A percentile compares a stretch with the other conserved stretches of the same genome.
These are phyloP conservation scores for Calliopsis andreniformis DNA, from an alignment of 1,140 invertebrate genomes.

Conservation along the genomic window DNA sequence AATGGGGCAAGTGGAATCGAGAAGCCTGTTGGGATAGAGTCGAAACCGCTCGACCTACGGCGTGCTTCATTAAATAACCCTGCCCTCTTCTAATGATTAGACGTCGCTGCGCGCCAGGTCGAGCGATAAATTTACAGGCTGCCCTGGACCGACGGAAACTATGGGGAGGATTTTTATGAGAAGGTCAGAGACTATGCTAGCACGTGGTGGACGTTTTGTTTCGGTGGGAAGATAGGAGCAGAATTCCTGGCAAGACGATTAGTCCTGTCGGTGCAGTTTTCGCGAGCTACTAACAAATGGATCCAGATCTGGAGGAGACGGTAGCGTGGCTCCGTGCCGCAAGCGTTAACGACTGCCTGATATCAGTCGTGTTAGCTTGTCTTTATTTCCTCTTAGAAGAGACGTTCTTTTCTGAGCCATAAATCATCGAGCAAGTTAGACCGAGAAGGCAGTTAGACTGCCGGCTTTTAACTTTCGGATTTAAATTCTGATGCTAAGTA, in stretches of 20 bases:
- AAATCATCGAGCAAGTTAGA: neutral
- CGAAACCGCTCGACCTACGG: slow-evolving; percentile 43
- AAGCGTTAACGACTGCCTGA: slow-evolving; percentile 38
- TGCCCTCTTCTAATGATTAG: slow-evolving; percentile 50
- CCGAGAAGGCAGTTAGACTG: too few relatives aligned
- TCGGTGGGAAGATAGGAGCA: neutral
- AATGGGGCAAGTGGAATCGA: neutral
- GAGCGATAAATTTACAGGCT: slow-evolving; percentile 56
- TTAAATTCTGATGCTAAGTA: too few relatives aligned
- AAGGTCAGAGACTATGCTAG: neutral
- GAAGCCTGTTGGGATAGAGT: neutral
- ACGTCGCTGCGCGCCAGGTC: slow-evolving; percentile 29
- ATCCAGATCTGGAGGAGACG: slow-evolving; percentile 1
- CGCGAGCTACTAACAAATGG: slow-evolving; percentile 31
- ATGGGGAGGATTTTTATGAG: slow-evolving; percentile 30
- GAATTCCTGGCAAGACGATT: slow-evolving; percentile 31
- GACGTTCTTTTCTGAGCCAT: neutral
- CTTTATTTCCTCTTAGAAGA: neutral
- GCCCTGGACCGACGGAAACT: slow-evolving; percentile 18
- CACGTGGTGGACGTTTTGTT: neutral
- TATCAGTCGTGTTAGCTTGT: slow-evolving; percentile 5
- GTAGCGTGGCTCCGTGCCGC: slow-evolving; percentile 33
- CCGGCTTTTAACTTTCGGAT: too few relatives aligned
- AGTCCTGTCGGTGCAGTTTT: slow-evolving; percentile 10
- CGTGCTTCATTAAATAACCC: slow-evolving; percentile 60